Base-by-base conservation (phyloP, 2,113 vertebrate species). In the Clupea harengus region DNA sequence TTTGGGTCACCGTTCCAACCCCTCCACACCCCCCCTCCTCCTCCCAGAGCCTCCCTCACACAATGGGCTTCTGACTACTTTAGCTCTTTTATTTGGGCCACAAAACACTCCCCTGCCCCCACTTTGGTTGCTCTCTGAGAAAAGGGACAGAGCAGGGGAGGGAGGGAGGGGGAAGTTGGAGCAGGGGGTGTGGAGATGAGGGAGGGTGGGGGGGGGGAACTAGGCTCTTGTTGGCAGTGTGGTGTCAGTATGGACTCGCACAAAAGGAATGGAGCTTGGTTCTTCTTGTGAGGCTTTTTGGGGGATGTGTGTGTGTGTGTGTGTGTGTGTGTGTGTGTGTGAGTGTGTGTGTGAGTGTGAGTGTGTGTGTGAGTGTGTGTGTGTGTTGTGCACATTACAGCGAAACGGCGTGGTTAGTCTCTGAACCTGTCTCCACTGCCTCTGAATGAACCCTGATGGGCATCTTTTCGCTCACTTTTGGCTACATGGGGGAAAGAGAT, bases 11-110 rank as follows among this genome's bases (percentile, higher is more conserved):
- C 94, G 93, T 93, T 88, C 92, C 93, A 78, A 78, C 25, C 93
- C 92, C 64, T 6, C n/a, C 64, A 11, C 25, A 25, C 64, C 32
- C 6, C 64, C 25, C 25, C 64, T 72, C 64, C 64, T 32, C 64
- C 64, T 72, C 64, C 25, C 72, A 78, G 72, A 78, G 72, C 72
- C 72, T 78, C 90, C 90, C 92, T 89, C 86, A 94, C 93, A 95
- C 95, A 96, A 95, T 95, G 91, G 92, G 90, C 92, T 96, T 94
- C 94, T 94, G 94, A 95, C 94, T 95, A 94, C 94, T 95, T 95
- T 94, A 92, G 94, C 90, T 94, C 95, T 94, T 96, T 96, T 95
- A 96, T 95, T 94, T 95, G 93, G 93, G 89, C 93, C 94, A 94
- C 94, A 95, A 95, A 95, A 94, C 91, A 90, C 89, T 91, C 87